Evolutionary conservation across 2,888 invertebrate genomes (phyloP), one percentile per base, ranked within the genome.

Genomic region (Dryomyza anilis): DNA sequence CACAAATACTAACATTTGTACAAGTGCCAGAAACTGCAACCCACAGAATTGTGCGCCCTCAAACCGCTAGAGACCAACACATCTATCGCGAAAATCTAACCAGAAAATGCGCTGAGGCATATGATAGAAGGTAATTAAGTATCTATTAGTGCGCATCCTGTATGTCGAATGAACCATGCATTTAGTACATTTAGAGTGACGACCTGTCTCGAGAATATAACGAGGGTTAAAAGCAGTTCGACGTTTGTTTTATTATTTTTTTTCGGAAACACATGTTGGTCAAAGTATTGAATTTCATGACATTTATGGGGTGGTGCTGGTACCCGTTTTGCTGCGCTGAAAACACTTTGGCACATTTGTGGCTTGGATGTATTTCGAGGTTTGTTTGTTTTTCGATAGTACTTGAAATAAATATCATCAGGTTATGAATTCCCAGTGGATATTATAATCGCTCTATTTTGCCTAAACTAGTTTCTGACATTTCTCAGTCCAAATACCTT

Each of bases 131-230:
- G 66, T 70, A 70, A 70, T 70, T 68, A 63, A 63, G 66, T 69
- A 69, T 70, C 70, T 70, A 70, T 70, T 69, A 70, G 66, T n/a
- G n/a, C 66, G 64, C 64, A 67, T 65, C 66, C 65, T 56, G 36
- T 19, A 16, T 27, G 12, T 50, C 36, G 48, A 46, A 45, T 25
- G 2, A 48, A 50, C 59, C 19, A n/a, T 25, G 19, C 56, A 27
- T 48, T 48, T 19, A 30, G 33, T 29, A 48, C 46, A 45, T 30
- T 29, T n/a, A 25, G 12, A 16, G 27, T n/a, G 43, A 25, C 43
- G 25, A 27, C 19, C 57, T 14, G 57, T 3, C 19, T 57, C 12
- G n/a, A 3, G 16, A 21, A 12, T 2, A 8, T 48, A 25, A 57
- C 19, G 59, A 30, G 59, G 59, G 59, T 59, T 59, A 46, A 48